These are phyloP conservation scores for Endotricha flammealis DNA, from an alignment of 2,888 invertebrate species.

Conservation along the genomic window DNA sequence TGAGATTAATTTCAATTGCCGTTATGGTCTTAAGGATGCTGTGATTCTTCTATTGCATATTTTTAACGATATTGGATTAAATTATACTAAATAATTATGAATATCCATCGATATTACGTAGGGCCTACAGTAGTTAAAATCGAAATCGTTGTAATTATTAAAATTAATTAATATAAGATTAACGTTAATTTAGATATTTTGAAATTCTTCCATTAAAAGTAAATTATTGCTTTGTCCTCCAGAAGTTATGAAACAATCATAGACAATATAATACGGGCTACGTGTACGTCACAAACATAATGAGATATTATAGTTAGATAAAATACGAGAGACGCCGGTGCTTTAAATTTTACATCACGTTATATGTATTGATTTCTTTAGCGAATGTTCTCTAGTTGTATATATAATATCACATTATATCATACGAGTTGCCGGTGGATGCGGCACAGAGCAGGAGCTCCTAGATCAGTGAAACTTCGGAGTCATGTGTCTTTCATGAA, in stretches of 20 bases:
- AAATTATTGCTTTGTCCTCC: slow-evolving; percentile 60
- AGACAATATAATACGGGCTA: slow-evolving; percentile 71
- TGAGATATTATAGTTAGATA: slow-evolving; percentile 70
- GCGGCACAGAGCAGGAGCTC: slow-evolving; percentile 15
- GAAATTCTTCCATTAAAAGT: slow-evolving; percentile 66
- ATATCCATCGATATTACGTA: slow-evolving; percentile 70
- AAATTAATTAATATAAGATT: slow-evolving; percentile 53
- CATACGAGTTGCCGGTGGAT: slow-evolving; percentile 33
- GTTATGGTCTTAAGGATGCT: slow-evolving; percentile 76
- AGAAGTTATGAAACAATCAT: slow-evolving; percentile 51
- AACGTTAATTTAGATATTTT: slow-evolving; percentile 67
- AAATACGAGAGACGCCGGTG: slow-evolving; percentile 76
- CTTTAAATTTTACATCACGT: slow-evolving; percentile 76
- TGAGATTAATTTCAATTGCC: slow-evolving; percentile 73
- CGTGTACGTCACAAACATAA: slow-evolving; percentile 56
- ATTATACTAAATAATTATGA: slow-evolving; percentile 52
- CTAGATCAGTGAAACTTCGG: too few relatives aligned
- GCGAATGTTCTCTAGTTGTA: slow-evolving; percentile 63
- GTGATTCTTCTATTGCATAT: slow-evolving; percentile 78
- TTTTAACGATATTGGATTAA: slow-evolving; percentile 62
- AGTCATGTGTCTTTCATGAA: too few relatives aligned
- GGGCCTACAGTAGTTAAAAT: slow-evolving; percentile 74
- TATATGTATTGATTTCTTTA: slow-evolving; percentile 70
- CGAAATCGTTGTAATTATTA: slow-evolving; percentile 72
- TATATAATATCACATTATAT: slow-evolving; percentile 42